These are phyloP conservation scores for Carcina quercana DNA, from an alignment of 2,888 invertebrate genomes.

Conservation along the genomic window DNA sequence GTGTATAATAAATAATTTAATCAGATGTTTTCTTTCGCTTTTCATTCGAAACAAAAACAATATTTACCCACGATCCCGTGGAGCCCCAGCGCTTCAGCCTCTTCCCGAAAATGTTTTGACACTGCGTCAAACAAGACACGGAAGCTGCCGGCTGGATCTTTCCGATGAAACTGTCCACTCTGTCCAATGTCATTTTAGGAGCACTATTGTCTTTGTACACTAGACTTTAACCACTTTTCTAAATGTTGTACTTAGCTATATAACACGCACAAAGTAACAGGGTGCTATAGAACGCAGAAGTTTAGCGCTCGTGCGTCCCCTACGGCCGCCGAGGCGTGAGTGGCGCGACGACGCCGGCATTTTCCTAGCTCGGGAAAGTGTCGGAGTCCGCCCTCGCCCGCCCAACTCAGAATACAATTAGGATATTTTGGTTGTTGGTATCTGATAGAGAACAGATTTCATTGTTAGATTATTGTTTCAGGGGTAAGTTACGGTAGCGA, in stretches of 20 bases:
- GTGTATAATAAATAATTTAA: no score
- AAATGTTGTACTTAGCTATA: not conserved
- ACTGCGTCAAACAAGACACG: slow-evolving; percentile 70
- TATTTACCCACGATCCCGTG: slow-evolving; percentile 85
- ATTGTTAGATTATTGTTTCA: no score
- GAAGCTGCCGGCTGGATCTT: slow-evolving; percentile 68
- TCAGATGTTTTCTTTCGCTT: no score
- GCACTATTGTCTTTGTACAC: slow-evolving; percentile 2
- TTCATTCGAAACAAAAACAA: no score
- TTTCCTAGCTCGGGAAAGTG: slow-evolving; percentile 50
- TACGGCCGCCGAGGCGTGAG: slow-evolving; percentile 39
- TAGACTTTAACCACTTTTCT: not conserved
- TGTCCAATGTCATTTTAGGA: slow-evolving; percentile 63
- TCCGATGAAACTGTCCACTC: slow-evolving; percentile 59
- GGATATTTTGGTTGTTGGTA: slow-evolving; percentile 25
- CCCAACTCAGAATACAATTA: slow-evolving; percentile 41
- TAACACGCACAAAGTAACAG: slow-evolving; percentile 4
- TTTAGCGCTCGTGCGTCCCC: slow-evolving; percentile 40
- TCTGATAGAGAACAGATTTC: no score
- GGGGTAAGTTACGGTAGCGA: no score
- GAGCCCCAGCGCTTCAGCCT: slow-evolving; percentile 82
- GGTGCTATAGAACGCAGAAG: slow-evolving; percentile 9
- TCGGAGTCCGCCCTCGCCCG: slow-evolving; percentile 46
- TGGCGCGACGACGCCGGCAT: slow-evolving; percentile 26
- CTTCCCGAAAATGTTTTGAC: slow-evolving; percentile 79